Evolutionary conservation across 2,888 invertebrate species (phyloP), one percentile per base, ranked within the genome.

Genomic region (Patella caerulea): DNA sequence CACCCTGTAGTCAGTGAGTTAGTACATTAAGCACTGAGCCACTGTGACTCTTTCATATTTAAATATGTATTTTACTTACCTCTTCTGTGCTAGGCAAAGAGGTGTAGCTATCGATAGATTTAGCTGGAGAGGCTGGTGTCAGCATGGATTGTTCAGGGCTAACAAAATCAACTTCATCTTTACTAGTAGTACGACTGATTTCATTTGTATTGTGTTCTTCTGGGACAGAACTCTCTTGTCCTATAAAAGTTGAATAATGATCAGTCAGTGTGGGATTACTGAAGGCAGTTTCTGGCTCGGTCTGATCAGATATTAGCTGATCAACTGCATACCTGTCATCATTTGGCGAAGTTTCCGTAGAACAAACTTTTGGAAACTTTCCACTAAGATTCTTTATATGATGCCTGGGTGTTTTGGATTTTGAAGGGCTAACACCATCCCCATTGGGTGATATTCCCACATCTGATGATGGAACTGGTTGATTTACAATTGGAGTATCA

Each of bases 191-290:
- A 54, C 24, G 2, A 55, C 55, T 29, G 34, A 71, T 34, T 19
- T 19, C 19, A 14, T 19, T 12, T 3, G 24, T 14, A n/a, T 9
- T 12, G 3, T 24, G 19, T 19, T 76, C 65, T 2, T 71, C 59
- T 59, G 70, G 71, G 52, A 74, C 78, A 11, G 74, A 56, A 12
- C 73, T 52, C n/a, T 75, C 73, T 70, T 79, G 80, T 19, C 82
- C 83, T 1, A 86, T 84, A 83, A 87, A 87, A 34, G 79, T 81
- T 7, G 86, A 86, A 85, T 84, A 87, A 71, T 85, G 82, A 55
- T 80, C 79, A 54, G 81, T 82, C 74, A 86, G 55, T 11, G 77
- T 83, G 65, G 85, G 87, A 78, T 87, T 87, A 78, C 86, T 85
- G 83, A 87, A 88, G 2, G 84, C 87, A 78, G 84, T 79, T 29